A percentile compares a stretch with the other conserved stretches of the same genome.
These are phyloP conservation scores for Rhamnusium bicolor DNA, from an alignment of 2,888 invertebrate species.

Conservation along the genomic window DNA sequence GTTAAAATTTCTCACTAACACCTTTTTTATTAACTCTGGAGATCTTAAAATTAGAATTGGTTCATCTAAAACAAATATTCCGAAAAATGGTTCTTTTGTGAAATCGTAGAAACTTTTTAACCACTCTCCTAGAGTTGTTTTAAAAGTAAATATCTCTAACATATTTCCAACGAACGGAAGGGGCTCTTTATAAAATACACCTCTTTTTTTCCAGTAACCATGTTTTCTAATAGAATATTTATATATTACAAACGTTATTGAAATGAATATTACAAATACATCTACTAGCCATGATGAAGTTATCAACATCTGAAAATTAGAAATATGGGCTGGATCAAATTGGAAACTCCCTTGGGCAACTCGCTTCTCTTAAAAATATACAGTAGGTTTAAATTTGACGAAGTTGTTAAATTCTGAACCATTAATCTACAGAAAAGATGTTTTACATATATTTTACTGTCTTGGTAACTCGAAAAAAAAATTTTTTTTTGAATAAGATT, in stretches of 20 bases:
- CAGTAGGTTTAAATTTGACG: too few species aligned
- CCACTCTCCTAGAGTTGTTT: slow-evolving; percentile 44
- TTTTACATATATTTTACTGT: too few species aligned
- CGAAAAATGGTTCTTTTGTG: slow-evolving; percentile 66
- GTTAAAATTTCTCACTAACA: slow-evolving; percentile 72
- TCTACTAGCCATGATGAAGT: slow-evolving; percentile 37
- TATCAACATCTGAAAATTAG: slow-evolving; percentile 36
- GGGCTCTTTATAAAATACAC: slow-evolving; percentile 53
- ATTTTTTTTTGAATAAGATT: too few species aligned
- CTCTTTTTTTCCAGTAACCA: slow-evolving; percentile 57
- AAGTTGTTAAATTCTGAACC: neutral
- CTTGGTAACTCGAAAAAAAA: too few species aligned
- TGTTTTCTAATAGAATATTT: slow-evolving; percentile 55
- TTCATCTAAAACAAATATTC: slow-evolving; percentile 72
- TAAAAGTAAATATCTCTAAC: slow-evolving; percentile 41
- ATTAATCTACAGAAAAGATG: too few species aligned
- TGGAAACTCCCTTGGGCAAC: too few species aligned
- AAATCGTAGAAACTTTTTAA: slow-evolving; percentile 35
- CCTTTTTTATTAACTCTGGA: slow-evolving; percentile 71
- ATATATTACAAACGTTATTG: slow-evolving; percentile 40
- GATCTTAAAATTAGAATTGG: slow-evolving; percentile 71
- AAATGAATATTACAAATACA: neutral
- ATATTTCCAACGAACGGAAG: slow-evolving; percentile 57
- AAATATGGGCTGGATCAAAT: too few species aligned
- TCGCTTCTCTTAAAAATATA: too few species aligned